Evolutionary conservation across 2,888 invertebrate species (phyloP).

Genomic region (Subacronicta megacephala): DNA sequence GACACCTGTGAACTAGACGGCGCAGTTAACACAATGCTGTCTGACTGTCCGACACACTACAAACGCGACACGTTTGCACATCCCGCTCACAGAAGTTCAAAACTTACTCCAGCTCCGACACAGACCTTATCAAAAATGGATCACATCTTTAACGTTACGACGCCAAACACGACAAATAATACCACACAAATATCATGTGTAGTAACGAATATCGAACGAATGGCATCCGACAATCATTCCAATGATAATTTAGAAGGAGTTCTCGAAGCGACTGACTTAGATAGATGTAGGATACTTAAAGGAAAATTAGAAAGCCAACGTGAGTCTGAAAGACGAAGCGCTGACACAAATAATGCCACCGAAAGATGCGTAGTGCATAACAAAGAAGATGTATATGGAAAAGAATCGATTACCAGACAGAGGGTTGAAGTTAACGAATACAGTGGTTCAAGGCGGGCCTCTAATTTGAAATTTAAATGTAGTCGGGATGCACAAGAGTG

Average conservation of each 20-base stretch:
- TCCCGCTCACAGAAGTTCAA: slow-evolving; percentile 37
- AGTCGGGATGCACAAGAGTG: slow-evolving; percentile 71
- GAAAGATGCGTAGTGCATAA: slow-evolving; percentile 73
- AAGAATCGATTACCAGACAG: slow-evolving; percentile 79
- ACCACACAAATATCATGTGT: slow-evolving; percentile 54
- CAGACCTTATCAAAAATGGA: slow-evolving; percentile 36
- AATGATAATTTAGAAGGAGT: slow-evolving; percentile 76
- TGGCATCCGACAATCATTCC: slow-evolving; percentile 78
- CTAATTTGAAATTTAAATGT: slow-evolving; percentile 84
- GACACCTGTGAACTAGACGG: slow-evolving; percentile 67
- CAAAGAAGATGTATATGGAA: slow-evolving; percentile 77
- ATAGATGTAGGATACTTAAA: slow-evolving; percentile 77
- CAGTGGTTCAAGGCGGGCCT: slow-evolving; percentile 75
- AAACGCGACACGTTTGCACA: slow-evolving; percentile 35
- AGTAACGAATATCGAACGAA: slow-evolving; percentile 66
- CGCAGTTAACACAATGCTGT: slow-evolving; percentile 53
- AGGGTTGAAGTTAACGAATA: slow-evolving; percentile 76
- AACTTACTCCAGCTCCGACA: slow-evolving; percentile 27
- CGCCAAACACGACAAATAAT: slow-evolving; percentile 38
- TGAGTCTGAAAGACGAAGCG: slow-evolving; percentile 71
- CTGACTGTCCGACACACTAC: slow-evolving; percentile 40
- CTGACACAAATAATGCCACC: slow-evolving; percentile 60
- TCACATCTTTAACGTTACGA: slow-evolving; percentile 22
- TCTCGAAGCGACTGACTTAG: slow-evolving; percentile 82
- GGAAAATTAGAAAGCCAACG: slow-evolving; percentile 69